Evolutionary conservation across 2,888 invertebrate species (phyloP).

Genomic region (Drosophila stalkeri): DNA sequence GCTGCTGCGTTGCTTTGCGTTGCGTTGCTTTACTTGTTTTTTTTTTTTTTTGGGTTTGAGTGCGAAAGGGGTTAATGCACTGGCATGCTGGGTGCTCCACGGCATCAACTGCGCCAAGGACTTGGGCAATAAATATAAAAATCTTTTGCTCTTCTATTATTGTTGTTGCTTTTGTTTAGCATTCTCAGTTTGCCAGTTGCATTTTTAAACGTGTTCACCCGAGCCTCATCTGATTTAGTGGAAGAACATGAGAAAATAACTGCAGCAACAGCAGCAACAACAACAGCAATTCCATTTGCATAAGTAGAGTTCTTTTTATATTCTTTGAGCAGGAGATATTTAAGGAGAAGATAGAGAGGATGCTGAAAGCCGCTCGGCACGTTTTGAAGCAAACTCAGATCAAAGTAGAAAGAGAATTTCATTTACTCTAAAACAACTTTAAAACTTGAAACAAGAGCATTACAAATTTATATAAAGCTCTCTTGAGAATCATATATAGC

Average conservation of each 20-base stretch:
- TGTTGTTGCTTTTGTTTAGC: constrained; percentile 41
- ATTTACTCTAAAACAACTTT: not conserved
- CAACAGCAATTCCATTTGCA: constrained; percentile 13
- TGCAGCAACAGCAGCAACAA: not conserved
- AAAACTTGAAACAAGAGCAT: no score
- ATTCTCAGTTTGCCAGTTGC: constrained; percentile 48
- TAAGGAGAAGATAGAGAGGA: not conserved
- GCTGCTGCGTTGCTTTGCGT: constrained; percentile 37
- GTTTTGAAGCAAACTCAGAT: not conserved
- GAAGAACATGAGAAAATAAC: constrained; percentile 7
- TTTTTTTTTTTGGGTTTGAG: constrained; percentile 30
- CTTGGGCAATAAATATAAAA: constrained; percentile 79
- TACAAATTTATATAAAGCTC: no score
- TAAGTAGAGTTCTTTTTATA: constrained; percentile 7
- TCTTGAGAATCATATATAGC: no score
- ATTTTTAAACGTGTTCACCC: constrained; percentile 27
- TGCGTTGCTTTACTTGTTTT: constrained; percentile 15
- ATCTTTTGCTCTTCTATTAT: constrained; percentile 67
- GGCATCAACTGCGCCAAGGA: constrained; percentile 32
- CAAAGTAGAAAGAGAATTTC: not conserved
- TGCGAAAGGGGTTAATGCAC: constrained; percentile 77
- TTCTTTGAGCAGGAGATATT: constrained; percentile 1
- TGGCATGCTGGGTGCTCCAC: constrained; percentile 40
- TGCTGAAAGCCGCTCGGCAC: not conserved
- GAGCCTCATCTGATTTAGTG: constrained; percentile 37